These are phyloP conservation scores for Equus quagga DNA, from an alignment of 2,113 vertebrate species.

Conservation along the genomic window DNA sequence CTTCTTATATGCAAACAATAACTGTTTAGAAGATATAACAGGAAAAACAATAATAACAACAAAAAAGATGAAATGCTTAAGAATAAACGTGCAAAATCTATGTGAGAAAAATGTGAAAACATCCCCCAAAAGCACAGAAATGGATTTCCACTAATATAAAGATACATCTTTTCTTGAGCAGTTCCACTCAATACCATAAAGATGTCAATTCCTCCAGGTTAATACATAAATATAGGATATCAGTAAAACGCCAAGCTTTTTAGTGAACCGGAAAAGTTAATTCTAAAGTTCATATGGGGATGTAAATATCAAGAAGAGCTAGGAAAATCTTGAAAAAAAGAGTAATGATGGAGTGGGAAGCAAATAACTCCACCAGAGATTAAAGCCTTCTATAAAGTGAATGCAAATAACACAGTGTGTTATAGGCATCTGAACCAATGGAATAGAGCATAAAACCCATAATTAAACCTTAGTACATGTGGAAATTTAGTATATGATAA, in stretches of 20 bases:
- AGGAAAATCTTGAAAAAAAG: not conserved
- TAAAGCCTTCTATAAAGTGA: not conserved
- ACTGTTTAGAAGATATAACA: not conserved
- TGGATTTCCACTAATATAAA: not conserved
- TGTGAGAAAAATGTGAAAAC: not conserved
- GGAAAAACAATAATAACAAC: not conserved
- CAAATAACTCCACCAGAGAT: not conserved
- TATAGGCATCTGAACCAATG: not conserved
- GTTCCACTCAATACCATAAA: not conserved
- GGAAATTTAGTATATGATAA: not conserved
- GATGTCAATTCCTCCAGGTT: not conserved
- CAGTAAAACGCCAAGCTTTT: not conserved
- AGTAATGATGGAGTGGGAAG: not conserved
- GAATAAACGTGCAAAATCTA: not conserved
- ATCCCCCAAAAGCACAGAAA: not conserved
- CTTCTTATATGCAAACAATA: not conserved
- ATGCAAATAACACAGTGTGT: not conserved
- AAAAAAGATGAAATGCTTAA: not conserved
- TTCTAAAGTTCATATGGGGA: not conserved
- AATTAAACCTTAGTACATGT: not conserved
- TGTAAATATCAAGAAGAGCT: not conserved
- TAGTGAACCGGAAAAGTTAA: not conserved
- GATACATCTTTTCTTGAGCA: not conserved
- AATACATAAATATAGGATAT: not conserved
- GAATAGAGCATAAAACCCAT: not conserved